Percentiles rank a stretch among this genome's conserved stretches.
Conservation (phyloP, 2,797 vertebrate genomes). For the Pachyuromys duprasi region DNA sequence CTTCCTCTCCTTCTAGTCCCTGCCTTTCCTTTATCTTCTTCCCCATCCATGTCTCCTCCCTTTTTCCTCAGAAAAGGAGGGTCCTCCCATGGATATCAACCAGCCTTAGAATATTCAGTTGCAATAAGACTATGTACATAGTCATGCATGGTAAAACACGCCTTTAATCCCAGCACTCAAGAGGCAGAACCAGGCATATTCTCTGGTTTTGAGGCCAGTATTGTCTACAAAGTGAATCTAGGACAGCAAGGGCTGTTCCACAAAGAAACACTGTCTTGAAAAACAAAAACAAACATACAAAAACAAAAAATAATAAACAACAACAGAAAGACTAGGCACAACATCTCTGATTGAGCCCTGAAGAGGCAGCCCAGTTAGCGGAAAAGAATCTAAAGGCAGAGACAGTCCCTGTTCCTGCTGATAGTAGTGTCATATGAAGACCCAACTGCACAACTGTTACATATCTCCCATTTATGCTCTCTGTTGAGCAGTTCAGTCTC, state of each 20-base stretch:
- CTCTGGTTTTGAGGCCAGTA: too few species aligned
- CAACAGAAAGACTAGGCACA: background rate
- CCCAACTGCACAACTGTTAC: background rate
- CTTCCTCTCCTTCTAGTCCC: background rate
- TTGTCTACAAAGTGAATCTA: too few species aligned
- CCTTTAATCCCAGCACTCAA: too few species aligned
- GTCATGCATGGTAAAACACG: too few species aligned
- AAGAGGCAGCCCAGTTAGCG: background rate
- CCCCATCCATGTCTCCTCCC: background rate
- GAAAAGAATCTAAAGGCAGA: background rate
- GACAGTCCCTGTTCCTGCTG: background rate
- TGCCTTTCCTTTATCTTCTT: background rate
- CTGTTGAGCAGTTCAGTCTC: background rate
- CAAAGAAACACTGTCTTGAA: too few species aligned
- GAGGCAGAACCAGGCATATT: too few species aligned
- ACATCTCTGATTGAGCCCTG: background rate
- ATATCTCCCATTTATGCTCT: background rate
- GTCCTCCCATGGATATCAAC: background rate
- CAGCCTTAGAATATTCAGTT: background rate
- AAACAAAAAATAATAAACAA: too few species aligned
- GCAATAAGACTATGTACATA: background rate
- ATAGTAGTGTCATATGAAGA: background rate
- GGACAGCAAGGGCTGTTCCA: too few species aligned
- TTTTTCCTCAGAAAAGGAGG: background rate
- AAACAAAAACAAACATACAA: too few species aligned